Base-by-base conservation (phyloP, 2,888 invertebrate genomes). In the Volucella inanis region DNA sequence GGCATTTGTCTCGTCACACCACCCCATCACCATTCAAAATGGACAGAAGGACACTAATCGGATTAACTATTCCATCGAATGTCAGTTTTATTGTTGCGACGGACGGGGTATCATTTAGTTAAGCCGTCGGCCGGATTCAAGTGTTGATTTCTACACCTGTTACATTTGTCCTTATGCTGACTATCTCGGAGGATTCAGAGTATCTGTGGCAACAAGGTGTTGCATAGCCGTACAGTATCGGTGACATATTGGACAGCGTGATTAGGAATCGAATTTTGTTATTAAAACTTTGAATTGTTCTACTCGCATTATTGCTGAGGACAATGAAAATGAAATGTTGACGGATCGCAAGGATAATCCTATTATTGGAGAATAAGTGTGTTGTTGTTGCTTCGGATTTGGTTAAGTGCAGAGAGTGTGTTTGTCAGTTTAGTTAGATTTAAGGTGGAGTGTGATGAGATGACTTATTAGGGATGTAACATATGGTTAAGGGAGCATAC, bases 221-320 rank as follows among this genome's bases (percentile, higher is more conserved):
- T 72, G 76, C 54, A 31, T 31, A 31, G 14, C 11, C 18, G 12
- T 45, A 65, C n/a, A 54, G 49, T 76, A 76, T 76, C 64, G 49
- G 87, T 82, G 85, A 84, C 88, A 88, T 88, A 88, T 88, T 88
- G 88, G 86, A 86, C 80, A 67, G 71, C 88, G 88, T 88, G 88
- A 87, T 88, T 87, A 88, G 74, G 80, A 84, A 80, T 87, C 67
- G 87, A 57, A 87, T 88, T 88, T 83, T 87, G 82, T 79, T 87
- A 88, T 88, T 88, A 88, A 86, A 82, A 65, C 81, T 82, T 57
- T 79, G 80, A 61, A 81, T 85, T 74, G 71, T 80, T 61, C 50
- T 68, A 67, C 45, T 41, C 55, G 45, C 12, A 54, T 57, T 70
- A 59, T 54, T 71, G 65, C 50, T 8, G 57, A 64, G 39, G 49